Evolutionary conservation across 2,797 vertebrate species (phyloP).

Genomic region (Xenopus petersii): DNA sequence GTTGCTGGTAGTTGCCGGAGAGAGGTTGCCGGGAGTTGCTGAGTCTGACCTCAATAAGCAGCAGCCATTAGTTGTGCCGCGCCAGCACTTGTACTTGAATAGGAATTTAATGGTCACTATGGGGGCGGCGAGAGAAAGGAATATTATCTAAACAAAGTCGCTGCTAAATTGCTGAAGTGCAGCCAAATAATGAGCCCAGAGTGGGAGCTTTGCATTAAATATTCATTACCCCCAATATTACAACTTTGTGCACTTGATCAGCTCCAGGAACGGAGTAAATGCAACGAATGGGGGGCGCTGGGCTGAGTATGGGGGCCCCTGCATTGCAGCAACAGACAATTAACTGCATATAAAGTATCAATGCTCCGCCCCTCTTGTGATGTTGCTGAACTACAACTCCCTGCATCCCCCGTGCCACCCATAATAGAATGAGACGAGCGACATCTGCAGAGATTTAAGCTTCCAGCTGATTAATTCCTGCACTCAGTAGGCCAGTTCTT

Average conservation of each 20-base stretch:
- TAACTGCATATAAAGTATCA: too few relatives aligned
- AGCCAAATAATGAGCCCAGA: conserved; percentile 61
- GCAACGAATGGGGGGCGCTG: conserved; percentile 54
- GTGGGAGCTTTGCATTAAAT: conserved; percentile 66
- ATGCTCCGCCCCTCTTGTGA: too few relatives aligned
- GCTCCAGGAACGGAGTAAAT: conserved; percentile 57
- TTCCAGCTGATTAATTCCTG: too few relatives aligned
- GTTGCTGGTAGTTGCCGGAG: neutral
- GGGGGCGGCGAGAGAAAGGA: conserved; percentile 48
- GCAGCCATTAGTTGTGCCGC: neutral
- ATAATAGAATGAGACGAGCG: too few relatives aligned
- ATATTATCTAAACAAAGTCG: conserved; percentile 60
- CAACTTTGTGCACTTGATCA: conserved; percentile 62
- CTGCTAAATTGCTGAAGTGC: conserved; percentile 60
- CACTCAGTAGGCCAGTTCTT: too few relatives aligned
- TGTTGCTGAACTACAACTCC: too few relatives aligned
- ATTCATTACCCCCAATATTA: conserved; percentile 65
- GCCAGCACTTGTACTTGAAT: conserved; percentile 51
- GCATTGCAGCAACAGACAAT: too few relatives aligned
- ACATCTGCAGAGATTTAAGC: too few relatives aligned
- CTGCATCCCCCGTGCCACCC: too few relatives aligned
- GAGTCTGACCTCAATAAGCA: conserved; percentile 16
- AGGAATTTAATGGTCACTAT: conserved; percentile 59
- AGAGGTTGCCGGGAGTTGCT: conserved; percentile 16
- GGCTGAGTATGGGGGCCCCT: neutral